Evolutionary conservation across 2,113 vertebrate genomes (phyloP).

Genomic region (Echinops telfairi): DNA sequence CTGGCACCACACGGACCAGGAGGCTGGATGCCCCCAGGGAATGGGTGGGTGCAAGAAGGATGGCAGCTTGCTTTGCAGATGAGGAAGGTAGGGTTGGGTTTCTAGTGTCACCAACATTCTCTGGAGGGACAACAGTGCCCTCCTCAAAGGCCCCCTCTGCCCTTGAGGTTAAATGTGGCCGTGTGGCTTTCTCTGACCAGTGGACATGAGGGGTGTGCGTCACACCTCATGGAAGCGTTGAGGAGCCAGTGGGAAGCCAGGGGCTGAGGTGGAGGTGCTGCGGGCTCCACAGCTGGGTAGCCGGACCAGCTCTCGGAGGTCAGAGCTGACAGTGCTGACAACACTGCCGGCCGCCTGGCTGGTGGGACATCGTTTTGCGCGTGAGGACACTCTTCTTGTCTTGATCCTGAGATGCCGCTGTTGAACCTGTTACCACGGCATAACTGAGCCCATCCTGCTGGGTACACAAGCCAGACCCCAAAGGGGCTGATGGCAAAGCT

Average conservation of each 20-base stretch:
- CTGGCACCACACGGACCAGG: rapidly evolving
- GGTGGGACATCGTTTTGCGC: background rate
- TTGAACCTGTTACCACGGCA: background rate
- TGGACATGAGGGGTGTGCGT: background rate
- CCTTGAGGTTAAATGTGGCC: background rate
- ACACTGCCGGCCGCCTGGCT: background rate
- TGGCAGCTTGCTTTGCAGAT: background rate
- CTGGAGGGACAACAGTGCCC: background rate
- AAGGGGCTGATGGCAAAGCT: background rate
- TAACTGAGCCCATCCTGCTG: background rate
- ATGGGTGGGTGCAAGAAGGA: background rate
- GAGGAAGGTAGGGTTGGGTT: background rate
- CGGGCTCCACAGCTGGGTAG: background rate
- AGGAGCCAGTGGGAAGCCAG: rapidly evolving
- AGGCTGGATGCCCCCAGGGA: rapidly evolving
- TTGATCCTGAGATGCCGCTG: background rate
- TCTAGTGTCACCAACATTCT: background rate
- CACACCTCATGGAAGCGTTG: background rate
- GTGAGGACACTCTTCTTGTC: background rate
- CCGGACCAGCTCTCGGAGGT: background rate
- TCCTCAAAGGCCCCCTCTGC: background rate
- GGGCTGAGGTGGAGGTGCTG: background rate
- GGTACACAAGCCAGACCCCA: background rate
- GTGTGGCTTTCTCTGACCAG: background rate
- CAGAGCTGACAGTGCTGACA: background rate